A percentile compares a stretch with the other conserved stretches of the same genome.
Conservation (phyloP, 1,140 invertebrate genomes). For the Diprion similis region DNA sequence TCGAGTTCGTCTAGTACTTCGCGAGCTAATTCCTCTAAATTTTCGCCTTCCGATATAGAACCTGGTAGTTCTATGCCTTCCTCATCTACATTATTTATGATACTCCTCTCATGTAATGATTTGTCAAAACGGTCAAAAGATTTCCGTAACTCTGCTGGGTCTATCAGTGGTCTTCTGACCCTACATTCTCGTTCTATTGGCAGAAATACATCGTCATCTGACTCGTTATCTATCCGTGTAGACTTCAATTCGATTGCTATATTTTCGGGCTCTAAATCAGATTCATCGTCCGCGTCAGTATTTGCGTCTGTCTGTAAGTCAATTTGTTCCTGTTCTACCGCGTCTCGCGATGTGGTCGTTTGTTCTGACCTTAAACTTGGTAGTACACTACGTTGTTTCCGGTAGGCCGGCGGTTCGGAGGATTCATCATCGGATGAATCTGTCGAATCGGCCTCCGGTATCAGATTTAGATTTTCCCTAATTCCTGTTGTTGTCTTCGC, state of each 20-base stretch:
- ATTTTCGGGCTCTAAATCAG: no score
- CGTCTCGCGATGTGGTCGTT: background rate
- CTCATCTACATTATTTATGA: background rate
- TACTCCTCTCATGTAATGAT: no score
- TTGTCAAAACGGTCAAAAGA: no score
- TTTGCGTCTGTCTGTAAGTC: background rate
- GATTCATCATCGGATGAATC: background rate
- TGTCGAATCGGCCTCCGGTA: background rate
- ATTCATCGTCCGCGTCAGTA: no score
- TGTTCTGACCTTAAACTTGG: background rate
- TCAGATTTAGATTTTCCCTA: background rate
- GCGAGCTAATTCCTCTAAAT: no score
- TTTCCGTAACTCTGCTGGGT: no score
- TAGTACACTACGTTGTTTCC: background rate
- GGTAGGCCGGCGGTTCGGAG: background rate
- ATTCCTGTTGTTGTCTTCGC: background rate
- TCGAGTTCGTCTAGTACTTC: no score
- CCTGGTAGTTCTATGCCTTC: background rate
- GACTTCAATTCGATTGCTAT: no score
- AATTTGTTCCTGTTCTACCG: background rate
- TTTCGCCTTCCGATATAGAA: background rate
- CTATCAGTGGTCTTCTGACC: no score
- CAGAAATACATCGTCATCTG: background rate
- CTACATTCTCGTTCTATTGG: no score
- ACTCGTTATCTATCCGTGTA: background rate